Conservation (phyloP, 2,113 vertebrate genomes). For the Irena cyanogastra region DNA sequence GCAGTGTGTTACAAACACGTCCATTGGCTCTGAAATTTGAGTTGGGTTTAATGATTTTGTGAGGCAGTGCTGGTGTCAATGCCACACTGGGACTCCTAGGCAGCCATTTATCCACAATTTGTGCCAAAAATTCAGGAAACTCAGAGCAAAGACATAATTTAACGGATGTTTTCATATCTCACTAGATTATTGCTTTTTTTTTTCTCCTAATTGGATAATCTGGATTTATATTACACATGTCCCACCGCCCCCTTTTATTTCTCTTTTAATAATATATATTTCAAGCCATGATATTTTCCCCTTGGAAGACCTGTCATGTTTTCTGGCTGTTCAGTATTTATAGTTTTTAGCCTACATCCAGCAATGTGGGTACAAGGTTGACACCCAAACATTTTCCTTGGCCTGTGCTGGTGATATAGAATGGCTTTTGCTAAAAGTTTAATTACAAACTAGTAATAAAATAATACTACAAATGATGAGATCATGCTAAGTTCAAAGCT, state of each 20-base stretch:
- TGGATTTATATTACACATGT: accelerated
- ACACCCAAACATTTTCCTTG: background rate
- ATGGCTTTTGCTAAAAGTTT: background rate
- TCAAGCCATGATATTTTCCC: background rate
- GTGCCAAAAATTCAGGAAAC: background rate
- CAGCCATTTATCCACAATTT: background rate
- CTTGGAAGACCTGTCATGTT: accelerated
- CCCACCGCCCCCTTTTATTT: background rate
- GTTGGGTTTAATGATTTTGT: background rate
- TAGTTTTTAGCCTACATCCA: background rate
- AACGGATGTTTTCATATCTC: background rate
- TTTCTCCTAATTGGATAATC: background rate
- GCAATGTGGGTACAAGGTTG: background rate
- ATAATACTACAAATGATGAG: background rate
- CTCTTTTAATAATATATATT: background rate
- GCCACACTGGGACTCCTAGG: background rate
- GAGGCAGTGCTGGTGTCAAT: too few relatives aligned
- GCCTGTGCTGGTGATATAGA: background rate
- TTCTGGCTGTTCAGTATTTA: background rate
- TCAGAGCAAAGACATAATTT: background rate
- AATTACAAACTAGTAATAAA: background rate
- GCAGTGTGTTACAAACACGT: background rate
- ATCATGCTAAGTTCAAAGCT: background rate
- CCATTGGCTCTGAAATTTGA: background rate
- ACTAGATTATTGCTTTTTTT: background rate